Evolutionary conservation across 2,113 vertebrate species (phyloP), one percentile per base, ranked within the genome.

Genomic region (Noctilio leporinus): DNA sequence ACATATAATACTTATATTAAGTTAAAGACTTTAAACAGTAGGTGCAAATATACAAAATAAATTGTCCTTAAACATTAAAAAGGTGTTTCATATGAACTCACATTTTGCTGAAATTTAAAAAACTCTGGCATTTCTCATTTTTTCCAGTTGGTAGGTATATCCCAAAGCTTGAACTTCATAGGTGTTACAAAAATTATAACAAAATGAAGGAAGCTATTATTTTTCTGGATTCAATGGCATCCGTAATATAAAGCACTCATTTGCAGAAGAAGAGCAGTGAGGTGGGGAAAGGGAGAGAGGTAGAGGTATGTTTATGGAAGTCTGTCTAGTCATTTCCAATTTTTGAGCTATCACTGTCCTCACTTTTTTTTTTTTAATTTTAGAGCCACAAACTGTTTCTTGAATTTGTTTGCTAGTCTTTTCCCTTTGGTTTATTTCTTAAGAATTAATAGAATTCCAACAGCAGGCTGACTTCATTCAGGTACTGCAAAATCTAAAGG

Each of bases 91-190:
- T 10, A 5, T 57, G 35, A 62, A 51, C 10, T 38, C 92, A 19
- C 19, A 87, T 75, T 14, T 80, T 85, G 75, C 30, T 87, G 24
- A 94, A 89, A 76, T 93, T 92, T 72, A 49, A 93, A 83, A 96
- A 24, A 38, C 35, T 81, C 45, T 65, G 38, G 4, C 7, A 49
- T 88, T 53, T 88, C 43, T 93, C 65, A 70, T 51, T 72, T 85
- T 94, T 95, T 89, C 47, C 33, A 69, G 19, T 89, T 80, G 65
- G 78, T 57, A 89, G 15, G 5, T 91, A 1, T 45, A 89, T 20
- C 62, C 85, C 73, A 47, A 87, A 83, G 67, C 14, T 86, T 86
- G 45, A 85, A 86, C 20, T 86, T 95, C 12, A n/a, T 84, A 82
- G 53, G 77, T 83, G n/a, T 67, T 94, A 85, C 64, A 81, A 86